Percentiles rank a stretch among this genome's conserved stretches.
These are phyloP conservation scores for human DNA, from an alignment of 2,113 vertebrate species.

Conservation along the genomic window DNA sequence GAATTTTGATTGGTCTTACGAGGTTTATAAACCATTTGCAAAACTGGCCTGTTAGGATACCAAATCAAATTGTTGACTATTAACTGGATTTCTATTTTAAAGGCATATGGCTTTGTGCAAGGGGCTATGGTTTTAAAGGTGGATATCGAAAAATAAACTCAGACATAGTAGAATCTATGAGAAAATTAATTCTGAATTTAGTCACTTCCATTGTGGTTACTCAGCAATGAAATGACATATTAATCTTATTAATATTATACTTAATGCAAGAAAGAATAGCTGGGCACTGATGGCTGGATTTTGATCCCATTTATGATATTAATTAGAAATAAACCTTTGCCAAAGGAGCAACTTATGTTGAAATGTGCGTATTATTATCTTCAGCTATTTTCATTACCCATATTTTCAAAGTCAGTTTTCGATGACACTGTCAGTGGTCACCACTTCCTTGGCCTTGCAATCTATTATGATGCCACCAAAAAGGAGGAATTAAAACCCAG, in stretches of 20 bases:
- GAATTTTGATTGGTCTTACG: not conserved
- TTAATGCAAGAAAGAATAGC: not conserved
- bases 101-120: not conserved
- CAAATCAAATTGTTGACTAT: not conserved
- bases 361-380: not conserved
- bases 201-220: not conserved
- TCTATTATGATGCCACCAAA: not conserved
- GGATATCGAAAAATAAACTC: not conserved
- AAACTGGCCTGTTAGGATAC: not conserved
- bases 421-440: not conserved
- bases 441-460: not conserved
- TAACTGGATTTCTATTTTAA: not conserved
- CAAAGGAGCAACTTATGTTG: not conserved
- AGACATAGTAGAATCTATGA: not conserved
- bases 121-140: not conserved
- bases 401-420: not conserved
- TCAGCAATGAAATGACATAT: not conserved
- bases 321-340: constrained; percentile 4
- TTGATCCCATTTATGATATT: not conserved
- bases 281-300: not conserved
- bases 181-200: not conserved
- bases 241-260: not conserved
- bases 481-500: not conserved
- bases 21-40: not conserved
- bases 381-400: not conserved